Evolutionary conservation across 2,888 invertebrate species (phyloP).

Genomic region (Dendrolimus houi): DNA sequence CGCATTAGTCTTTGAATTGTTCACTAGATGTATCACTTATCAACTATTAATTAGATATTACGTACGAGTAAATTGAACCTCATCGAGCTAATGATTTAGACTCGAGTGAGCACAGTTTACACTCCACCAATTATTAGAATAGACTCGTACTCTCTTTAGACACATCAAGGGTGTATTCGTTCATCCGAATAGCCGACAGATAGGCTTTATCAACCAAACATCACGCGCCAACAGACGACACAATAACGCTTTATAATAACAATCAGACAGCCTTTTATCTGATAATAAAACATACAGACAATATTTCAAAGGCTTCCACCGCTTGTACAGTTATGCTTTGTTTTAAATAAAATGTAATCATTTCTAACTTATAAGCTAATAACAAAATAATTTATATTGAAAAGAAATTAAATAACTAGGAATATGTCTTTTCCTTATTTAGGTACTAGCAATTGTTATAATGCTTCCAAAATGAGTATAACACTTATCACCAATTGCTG

Average conservation of each 20-base stretch:
- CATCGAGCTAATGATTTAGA: slow-evolving; percentile 33
- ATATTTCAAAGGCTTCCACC: no score
- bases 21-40: slow-evolving; percentile 11
- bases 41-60: slow-evolving; percentile 10
- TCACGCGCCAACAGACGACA: slow-evolving; percentile 21
- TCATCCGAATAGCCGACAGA: slow-evolving; percentile 53
- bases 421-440: no score
- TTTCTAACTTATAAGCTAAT: no score
- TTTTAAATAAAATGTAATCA: no score
- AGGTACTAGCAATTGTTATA: neutral
- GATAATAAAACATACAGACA: no score
- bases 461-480: slow-evolving; percentile 18
- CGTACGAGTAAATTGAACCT: slow-evolving; percentile 10
- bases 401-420: no score
- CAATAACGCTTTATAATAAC: slow-evolving; percentile 32
- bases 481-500: slow-evolving; percentile 42
- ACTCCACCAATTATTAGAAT: slow-evolving; percentile 38
- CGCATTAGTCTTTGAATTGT: slow-evolving; percentile 10
- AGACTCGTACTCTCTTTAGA: slow-evolving; percentile 25
- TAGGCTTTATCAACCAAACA: slow-evolving; percentile 42
- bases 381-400: no score
- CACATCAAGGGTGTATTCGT: slow-evolving; percentile 32
- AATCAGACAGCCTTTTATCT: slow-evolving; percentile 20
- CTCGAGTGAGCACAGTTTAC: slow-evolving; percentile 44
- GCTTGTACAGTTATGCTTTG: no score